Conservation (phyloP, 2,888 invertebrate species). For the Sesia apiformis region DNA sequence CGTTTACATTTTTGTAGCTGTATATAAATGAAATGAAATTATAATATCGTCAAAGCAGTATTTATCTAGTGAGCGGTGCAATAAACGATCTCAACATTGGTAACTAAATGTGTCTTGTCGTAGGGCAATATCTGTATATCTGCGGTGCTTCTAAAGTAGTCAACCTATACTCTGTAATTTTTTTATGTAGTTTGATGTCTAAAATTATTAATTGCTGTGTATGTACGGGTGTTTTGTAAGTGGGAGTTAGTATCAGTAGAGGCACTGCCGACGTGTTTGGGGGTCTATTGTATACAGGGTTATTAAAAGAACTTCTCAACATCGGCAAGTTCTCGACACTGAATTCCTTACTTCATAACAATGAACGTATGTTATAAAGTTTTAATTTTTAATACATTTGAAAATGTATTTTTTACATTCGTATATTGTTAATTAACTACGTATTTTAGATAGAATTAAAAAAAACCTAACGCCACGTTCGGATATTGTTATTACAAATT, state of each 20-base stretch:
- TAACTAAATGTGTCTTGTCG: conserved; percentile 17
- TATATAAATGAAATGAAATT: conserved; percentile 28
- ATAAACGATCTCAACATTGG: conserved; percentile 37
- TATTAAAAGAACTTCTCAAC: too few relatives aligned
- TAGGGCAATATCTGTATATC: conserved; percentile 20
- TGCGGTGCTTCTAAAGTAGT: conserved; percentile 25
- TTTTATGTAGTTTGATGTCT: not conserved
- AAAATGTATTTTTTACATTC: too few relatives aligned
- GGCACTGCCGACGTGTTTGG: conserved; percentile 6
- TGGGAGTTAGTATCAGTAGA: not conserved
- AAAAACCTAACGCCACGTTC: too few relatives aligned
- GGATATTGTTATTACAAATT: too few relatives aligned
- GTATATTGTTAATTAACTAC: too few relatives aligned
- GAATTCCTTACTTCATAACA: too few relatives aligned
- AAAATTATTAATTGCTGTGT: conserved; percentile 12
- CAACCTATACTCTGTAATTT: not conserved
- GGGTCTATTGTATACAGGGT: conserved; percentile 29
- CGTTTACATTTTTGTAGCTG: conserved; percentile 29
- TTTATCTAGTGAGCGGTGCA: conserved; percentile 21
- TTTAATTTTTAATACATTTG: too few relatives aligned
- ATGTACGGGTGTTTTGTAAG: conserved; percentile 4
- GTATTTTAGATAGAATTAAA: too few relatives aligned
- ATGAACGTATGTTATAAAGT: too few relatives aligned
- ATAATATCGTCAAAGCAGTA: too few relatives aligned
- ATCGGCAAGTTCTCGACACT: too few relatives aligned